Evolutionary conservation across 2,113 vertebrate genomes (phyloP).

Genomic region (Corydoras sp.): DNA sequence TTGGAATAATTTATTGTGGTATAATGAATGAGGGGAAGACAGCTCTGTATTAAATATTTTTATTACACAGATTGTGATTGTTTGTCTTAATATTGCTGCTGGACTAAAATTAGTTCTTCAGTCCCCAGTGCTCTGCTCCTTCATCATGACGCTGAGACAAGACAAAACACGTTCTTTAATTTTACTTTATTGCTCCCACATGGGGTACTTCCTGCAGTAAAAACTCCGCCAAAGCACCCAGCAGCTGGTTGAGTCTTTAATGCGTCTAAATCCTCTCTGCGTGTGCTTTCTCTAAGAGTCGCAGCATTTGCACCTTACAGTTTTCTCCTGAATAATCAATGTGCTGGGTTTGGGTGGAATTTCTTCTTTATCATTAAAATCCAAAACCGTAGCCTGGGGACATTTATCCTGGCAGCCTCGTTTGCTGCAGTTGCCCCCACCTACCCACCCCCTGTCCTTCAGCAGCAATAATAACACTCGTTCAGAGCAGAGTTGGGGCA

Average conservation of each 20-base stretch:
- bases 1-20: not conserved
- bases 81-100: not conserved
- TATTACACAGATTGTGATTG: not conserved
- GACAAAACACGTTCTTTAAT: conserved; percentile 5
- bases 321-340: conserved; percentile 46
- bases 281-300: conserved; percentile 39
- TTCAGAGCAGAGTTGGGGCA: conserved; percentile 15
- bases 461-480: conserved; percentile 32
- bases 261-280: conserved; percentile 61
- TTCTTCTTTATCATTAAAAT: conserved; percentile 45
- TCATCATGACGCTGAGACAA: not conserved
- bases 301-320: conserved; percentile 28
- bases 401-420: conserved; percentile 40
- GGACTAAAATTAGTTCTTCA: not conserved
- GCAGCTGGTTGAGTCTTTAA: conserved; percentile 61
- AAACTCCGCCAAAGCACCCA: conserved; percentile 58
- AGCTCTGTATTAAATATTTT: not conserved
- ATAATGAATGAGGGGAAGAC: not conserved
- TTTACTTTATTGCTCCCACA: conserved; percentile 6
- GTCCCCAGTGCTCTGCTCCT: not conserved
- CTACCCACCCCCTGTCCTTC: conserved; percentile 1
- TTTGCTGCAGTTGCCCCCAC: conserved; percentile 20
- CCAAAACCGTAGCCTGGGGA: conserved; percentile 40
- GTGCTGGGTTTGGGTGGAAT: conserved; percentile 36
- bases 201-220: conserved; percentile 46